A percentile compares a stretch with the other conserved stretches of the same genome.
These are phyloP conservation scores for Apistogramma diplotaenia DNA, from an alignment of 2,113 vertebrate genomes.

Conservation along the genomic window DNA sequence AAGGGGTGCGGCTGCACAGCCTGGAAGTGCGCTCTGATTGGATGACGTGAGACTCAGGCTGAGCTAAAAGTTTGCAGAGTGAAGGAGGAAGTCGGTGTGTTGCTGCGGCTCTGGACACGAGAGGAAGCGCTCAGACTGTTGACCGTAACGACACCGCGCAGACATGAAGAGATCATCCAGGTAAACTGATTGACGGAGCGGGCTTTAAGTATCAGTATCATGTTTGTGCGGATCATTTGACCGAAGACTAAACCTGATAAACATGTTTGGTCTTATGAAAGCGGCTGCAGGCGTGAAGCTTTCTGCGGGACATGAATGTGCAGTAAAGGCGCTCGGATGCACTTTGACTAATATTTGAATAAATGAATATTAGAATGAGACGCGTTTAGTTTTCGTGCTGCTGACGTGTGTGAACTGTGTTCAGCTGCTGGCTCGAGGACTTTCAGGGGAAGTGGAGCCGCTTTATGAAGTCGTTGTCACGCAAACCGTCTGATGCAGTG, in stretches of 20 bases:
- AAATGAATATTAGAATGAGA: not conserved
- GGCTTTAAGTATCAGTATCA: too few species aligned
- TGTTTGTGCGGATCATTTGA: too few species aligned
- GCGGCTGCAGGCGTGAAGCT: not conserved
- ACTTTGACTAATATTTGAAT: not conserved
- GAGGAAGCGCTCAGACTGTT: conserved; percentile 17
- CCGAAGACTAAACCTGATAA: not conserved
- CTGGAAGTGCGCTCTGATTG: conserved; percentile 70
- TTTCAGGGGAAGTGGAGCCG: conserved; percentile 22
- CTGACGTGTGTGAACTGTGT: not conserved
- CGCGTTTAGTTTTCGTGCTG: not conserved
- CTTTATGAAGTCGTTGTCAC: conserved; percentile 30
- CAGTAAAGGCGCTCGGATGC: not conserved
- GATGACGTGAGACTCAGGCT: conserved; percentile 19
- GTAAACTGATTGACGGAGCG: conserved; percentile 56
- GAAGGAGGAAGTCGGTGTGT: conserved; percentile 70
- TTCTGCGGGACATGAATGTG: not conserved
- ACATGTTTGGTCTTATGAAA: not conserved
- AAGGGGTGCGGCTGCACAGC: conserved; percentile 21
- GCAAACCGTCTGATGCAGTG: conserved; percentile 16
- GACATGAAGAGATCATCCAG: conserved; percentile 77
- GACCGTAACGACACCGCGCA: conserved; percentile 45
- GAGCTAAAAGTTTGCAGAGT: conserved; percentile 63
- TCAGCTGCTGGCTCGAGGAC: not conserved
- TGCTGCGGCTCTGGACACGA: conserved; percentile 34